Conservation (phyloP, 2,888 invertebrate species). For the Holacanthella duospinosa region DNA sequence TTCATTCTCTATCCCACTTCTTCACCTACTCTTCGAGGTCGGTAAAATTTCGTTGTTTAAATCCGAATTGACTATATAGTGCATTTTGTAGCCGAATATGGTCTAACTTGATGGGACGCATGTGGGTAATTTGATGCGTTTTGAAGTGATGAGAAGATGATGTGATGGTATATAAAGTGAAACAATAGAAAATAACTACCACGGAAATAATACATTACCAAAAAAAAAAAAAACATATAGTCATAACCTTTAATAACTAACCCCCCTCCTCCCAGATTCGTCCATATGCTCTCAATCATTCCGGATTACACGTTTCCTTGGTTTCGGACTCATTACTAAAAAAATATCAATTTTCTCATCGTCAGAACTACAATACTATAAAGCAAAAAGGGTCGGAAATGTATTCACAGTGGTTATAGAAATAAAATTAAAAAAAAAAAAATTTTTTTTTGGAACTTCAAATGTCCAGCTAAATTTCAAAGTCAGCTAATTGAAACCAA, state of each 20-base stretch:
- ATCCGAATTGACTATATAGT: neutral
- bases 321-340: neutral
- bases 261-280: neutral
- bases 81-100: neutral
- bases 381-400: too few relatives aligned
- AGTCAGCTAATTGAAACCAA: too few relatives aligned
- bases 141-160: too few relatives aligned
- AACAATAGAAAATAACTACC: neutral
- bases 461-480: neutral
- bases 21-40: neutral
- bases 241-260: neutral
- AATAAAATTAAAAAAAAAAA: too few relatives aligned
- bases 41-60: neutral
- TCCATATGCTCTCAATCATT: constrained; percentile 2
- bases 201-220: neutral
- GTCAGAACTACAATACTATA: too few relatives aligned
- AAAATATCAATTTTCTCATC: too few relatives aligned
- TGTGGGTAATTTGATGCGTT: neutral
- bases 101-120: neutral
- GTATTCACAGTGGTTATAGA: too few relatives aligned
- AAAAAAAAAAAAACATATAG: too few relatives aligned
- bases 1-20: neutral
- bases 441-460: neutral
- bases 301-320: neutral
- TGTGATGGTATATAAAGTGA: neutral